These are phyloP conservation scores for Lydus trimaculatus DNA, from an alignment of 2,888 invertebrate genomes.

Conservation along the genomic window DNA sequence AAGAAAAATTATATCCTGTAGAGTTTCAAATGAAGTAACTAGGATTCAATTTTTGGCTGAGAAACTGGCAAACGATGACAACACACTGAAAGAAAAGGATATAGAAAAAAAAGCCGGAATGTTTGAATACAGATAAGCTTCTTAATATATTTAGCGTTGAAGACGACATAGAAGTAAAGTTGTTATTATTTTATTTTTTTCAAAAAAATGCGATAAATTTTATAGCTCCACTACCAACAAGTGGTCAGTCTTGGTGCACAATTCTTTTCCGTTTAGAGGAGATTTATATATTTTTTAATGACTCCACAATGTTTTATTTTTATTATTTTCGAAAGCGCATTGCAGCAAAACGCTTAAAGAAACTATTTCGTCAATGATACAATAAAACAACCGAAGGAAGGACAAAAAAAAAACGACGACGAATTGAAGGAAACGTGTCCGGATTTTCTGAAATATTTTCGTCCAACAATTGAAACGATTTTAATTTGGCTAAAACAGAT, in stretches of 20 bases:
- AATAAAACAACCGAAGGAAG: neutral
- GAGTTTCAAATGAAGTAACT: constrained; percentile 39
- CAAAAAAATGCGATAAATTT: constrained; percentile 34
- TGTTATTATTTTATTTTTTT: too few species aligned
- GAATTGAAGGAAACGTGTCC: constrained; percentile 4
- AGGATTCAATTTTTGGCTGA: constrained; percentile 27
- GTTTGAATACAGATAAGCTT: constrained; percentile 34
- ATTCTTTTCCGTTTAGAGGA: neutral
- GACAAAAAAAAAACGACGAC: neutral
- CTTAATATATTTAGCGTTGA: constrained; percentile 30
- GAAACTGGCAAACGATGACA: constrained; percentile 11
- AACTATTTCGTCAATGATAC: neutral
- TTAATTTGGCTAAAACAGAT: constrained; percentile 14
- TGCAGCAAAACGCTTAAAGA: neutral
- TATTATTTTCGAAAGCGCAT: neutral
- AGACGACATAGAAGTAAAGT: constrained; percentile 21
- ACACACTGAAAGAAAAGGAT: constrained; percentile 16
- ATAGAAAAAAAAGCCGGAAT: constrained; percentile 25
- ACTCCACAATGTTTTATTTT: too few species aligned
- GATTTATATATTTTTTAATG: neutral
- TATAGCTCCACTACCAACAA: constrained; percentile 28
- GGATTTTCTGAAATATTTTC: constrained; percentile 6
- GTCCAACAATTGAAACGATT: constrained; percentile 12
- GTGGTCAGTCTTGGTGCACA: constrained; percentile 9
- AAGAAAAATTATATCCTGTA: constrained; percentile 39